These are phyloP conservation scores for Catagonus wagneri DNA, from an alignment of 2,113 vertebrate species.

Conservation along the genomic window DNA sequence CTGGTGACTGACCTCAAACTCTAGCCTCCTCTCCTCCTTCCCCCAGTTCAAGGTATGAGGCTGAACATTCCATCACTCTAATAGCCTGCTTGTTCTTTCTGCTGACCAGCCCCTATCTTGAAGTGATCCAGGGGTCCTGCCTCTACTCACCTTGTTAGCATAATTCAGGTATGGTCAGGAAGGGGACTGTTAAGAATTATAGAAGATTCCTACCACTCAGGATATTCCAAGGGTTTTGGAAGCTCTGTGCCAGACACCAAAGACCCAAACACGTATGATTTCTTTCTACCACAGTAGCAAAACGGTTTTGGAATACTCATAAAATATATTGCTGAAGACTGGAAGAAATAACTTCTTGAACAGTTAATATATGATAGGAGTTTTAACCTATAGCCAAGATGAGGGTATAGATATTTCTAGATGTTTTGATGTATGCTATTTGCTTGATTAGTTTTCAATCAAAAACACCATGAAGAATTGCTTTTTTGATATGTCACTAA, in stretches of 20 bases:
- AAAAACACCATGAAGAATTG: background rate
- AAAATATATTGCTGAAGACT: background rate
- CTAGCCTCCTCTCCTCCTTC: background rate
- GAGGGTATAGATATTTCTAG: background rate
- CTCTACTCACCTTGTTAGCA: background rate
- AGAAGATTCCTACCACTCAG: background rate
- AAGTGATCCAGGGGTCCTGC: background rate
- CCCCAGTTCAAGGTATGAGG: background rate
- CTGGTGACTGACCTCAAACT: background rate
- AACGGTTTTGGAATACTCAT: background rate
- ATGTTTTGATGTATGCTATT: background rate
- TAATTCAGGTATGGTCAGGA: background rate
- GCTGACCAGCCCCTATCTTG: background rate
- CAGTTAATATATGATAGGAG: background rate
- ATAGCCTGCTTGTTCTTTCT: background rate
- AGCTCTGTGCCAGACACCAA: background rate
- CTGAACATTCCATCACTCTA: background rate
- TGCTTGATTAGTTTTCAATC: constrained; percentile 3
- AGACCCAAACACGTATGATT: background rate
- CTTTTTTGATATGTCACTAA: background rate
- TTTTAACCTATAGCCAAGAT: background rate
- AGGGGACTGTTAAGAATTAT: background rate
- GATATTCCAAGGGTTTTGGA: background rate
- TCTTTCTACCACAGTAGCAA: background rate
- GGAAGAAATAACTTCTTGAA: background rate